A percentile compares a stretch with the other conserved stretches of the same genome.
Evolutionary conservation across 64 coral and sea anemone species (phyloP).

Genomic region (Stichodactyla helianthus): DNA sequence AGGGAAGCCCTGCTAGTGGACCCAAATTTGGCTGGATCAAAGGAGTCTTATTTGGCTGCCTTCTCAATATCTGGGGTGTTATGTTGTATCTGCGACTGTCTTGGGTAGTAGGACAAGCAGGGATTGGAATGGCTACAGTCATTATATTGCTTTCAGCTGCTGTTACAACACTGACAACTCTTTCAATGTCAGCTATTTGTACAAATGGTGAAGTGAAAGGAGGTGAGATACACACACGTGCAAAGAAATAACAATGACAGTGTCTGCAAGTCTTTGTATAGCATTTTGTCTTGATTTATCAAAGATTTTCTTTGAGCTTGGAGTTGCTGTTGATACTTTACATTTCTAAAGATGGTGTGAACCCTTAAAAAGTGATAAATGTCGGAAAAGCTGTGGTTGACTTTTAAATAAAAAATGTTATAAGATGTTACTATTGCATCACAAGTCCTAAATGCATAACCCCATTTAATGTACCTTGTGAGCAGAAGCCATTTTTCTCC

Average conservation of each 20-base stretch:
- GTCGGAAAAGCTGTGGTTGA: too few relatives aligned
- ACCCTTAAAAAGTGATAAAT: too few relatives aligned
- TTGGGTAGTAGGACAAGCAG: slow-evolving; percentile 94
- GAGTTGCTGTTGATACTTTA: too few relatives aligned
- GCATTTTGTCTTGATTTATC: too few relatives aligned
- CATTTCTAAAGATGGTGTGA: too few relatives aligned
- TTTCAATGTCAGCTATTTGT: slow-evolving; percentile 97
- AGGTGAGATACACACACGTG: slow-evolving; percentile 43
- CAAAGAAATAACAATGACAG: not conserved
- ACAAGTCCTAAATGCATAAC: too few relatives aligned
- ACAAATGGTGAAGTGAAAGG: slow-evolving; percentile 98
- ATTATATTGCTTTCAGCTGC: slow-evolving; percentile 80
- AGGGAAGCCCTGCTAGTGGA: not conserved
- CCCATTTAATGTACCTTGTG: too few relatives aligned
- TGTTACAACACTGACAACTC: slow-evolving; percentile 82
- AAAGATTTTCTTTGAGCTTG: too few relatives aligned
- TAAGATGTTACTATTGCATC: too few relatives aligned
- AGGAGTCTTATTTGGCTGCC: slow-evolving; percentile 86
- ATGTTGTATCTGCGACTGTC: slow-evolving; percentile 84
- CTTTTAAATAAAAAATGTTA: too few relatives aligned
- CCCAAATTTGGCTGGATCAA: slow-evolving; percentile 98
- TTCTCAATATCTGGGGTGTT: slow-evolving; percentile 98
- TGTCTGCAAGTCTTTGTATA: too few relatives aligned
- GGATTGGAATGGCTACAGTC: slow-evolving; percentile 76
- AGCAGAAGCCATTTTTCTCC: too few relatives aligned